Evolutionary conservation across 2,888 invertebrate genomes (phyloP), one percentile per base, ranked within the genome.

Genomic region (Caprella mutica): DNA sequence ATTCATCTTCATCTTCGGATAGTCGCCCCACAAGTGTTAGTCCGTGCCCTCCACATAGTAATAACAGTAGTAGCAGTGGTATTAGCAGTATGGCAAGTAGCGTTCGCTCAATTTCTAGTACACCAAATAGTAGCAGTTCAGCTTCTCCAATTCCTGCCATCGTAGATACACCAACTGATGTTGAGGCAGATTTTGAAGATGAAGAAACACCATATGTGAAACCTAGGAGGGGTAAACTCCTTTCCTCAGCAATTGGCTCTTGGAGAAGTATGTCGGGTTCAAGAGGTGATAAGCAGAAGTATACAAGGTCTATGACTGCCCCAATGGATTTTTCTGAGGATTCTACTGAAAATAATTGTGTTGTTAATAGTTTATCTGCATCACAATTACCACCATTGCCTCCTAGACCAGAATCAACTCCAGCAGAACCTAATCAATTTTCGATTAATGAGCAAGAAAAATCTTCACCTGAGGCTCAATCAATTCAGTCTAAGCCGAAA

Each of bases 161-260:
- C 9, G 44, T 55, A 14, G 60, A 55, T 33, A 55, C 55, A 6
- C 55, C 55, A 17, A 60, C 60, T 6, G 64, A 64, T 42, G 26
- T 58, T n/a, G 64, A 64, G 42, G 21, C 55, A 12, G 60, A 64
- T 24, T 52, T 52, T n/a, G 59, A 59, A 21, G 58, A 58, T 26
- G 64, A 60, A 38, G 64, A 64, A n/a, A 38, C 48, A 8, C 43
- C 56, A 6, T 64, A 57, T 42, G 55, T 48, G 39, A 43, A 58
- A 12, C 64, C 64, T 9, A 52, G 64, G 14, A 44, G 54, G 14
- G 64, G 64, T 17, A 56, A 57, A 6, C 64, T 64, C 17, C 44
- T 64, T 14, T 64, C 64, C 12, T 64, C 64, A 3, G 64, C 64
- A 29, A 64, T 64, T 17, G 55, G 52, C 39, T 64, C 64, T n/a